Percentiles rank a stretch among this genome's conserved stretches.
Evolutionary conservation across 2,113 vertebrate species (phyloP).

Genomic region (Ochotona curzoniae): DNA sequence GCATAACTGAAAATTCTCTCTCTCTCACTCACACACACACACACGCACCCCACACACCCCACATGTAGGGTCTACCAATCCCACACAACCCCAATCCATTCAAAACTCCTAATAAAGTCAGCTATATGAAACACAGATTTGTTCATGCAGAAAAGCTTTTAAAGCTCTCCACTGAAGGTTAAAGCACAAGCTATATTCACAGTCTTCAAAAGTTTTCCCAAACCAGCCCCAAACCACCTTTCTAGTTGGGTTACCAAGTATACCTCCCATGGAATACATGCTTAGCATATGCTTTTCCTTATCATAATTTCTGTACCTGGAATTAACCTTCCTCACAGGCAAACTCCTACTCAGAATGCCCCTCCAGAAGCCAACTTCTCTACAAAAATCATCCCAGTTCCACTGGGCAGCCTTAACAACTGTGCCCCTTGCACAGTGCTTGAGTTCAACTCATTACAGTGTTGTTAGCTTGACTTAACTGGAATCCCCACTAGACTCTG

Average conservation of each 20-base stretch:
- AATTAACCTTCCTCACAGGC: not conserved
- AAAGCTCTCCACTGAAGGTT: not conserved
- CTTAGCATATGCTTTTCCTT: not conserved
- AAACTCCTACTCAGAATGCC: not conserved
- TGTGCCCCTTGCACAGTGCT: not conserved
- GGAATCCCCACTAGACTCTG: not conserved
- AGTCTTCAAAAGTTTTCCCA: not conserved
- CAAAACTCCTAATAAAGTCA: not conserved
- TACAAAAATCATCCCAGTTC: not conserved
- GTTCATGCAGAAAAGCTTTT: not conserved
- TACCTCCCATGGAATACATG: not conserved
- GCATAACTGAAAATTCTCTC: not conserved
- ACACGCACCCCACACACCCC: not conserved
- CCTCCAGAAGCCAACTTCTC: not conserved
- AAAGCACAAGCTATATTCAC: not conserved
- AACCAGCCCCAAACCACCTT: not conserved
- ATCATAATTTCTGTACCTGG: not conserved
- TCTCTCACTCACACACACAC: not conserved
- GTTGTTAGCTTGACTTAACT: conserved; percentile 8
- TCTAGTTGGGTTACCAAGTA: not conserved
- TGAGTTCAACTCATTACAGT: not conserved
- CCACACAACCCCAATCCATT: not conserved
- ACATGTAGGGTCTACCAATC: not conserved
- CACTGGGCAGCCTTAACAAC: not conserved
- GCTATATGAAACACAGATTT: not conserved